Evolutionary conservation across 2,888 invertebrate species (phyloP).

Genomic region (Pyrochroa serraticornis): DNA sequence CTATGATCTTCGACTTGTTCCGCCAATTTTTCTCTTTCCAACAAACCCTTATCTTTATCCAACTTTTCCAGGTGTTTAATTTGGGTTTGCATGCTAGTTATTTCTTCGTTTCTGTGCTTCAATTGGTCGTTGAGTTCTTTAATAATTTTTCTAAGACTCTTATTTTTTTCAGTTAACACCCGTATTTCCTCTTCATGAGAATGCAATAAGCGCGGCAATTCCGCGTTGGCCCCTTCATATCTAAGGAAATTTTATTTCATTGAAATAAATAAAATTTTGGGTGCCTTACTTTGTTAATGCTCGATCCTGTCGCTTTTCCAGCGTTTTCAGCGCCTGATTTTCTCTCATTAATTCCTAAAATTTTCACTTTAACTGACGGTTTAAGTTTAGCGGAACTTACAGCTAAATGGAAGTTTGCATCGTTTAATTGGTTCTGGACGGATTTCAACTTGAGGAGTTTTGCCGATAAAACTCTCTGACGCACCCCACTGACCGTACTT

Average conservation of each 20-base stretch:
- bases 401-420: constrained; percentile 79
- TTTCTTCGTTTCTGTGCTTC: constrained; percentile 72
- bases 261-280: constrained; percentile 1
- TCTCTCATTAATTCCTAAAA: constrained; percentile 71
- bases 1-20: constrained; percentile 66
- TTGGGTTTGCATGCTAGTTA: constrained; percentile 69
- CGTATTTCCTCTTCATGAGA: constrained; percentile 81
- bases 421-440: constrained; percentile 78
- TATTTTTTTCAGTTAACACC: constrained; percentile 71
- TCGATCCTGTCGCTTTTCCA: constrained; percentile 81
- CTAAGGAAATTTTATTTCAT: constrained; percentile 46
- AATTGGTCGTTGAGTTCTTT: constrained; percentile 69
- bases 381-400: constrained; percentile 55
- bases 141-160: constrained; percentile 67
- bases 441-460: constrained; percentile 77
- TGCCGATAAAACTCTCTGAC: constrained; percentile 76
- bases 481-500: constrained; percentile 45
- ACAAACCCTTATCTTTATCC: constrained; percentile 74
- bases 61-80: constrained; percentile 73
- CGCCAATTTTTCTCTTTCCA: constrained; percentile 75
- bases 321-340: constrained; percentile 74
- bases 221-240: constrained; percentile 79
- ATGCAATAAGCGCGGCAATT: constrained; percentile 75
- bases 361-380: constrained; percentile 19
- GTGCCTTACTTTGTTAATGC: constrained; percentile 69